Evolutionary conservation across 2,113 vertebrate genomes (phyloP), one percentile per base, ranked within the genome.

Genomic region (Tiliqua scincoides): DNA sequence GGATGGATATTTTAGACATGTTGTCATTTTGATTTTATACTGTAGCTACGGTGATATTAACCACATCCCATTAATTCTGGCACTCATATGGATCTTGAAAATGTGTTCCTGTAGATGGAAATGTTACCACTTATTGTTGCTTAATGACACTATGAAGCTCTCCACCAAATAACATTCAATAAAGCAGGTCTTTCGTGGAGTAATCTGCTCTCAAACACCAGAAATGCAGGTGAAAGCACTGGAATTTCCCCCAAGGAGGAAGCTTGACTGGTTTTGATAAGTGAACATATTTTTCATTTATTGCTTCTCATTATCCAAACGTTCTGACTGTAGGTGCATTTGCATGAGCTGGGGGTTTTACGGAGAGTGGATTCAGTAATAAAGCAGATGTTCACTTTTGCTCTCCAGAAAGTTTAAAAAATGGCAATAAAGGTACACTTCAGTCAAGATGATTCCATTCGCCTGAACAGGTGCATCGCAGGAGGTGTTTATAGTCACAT

Each of bases 301-400:
- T 83, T 88, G 43, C 54, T 93, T 91, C 87, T 91, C 78, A 79
- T 86, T 21, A 12, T 3, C 77, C 61, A 82, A 67, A 72, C 23
- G 37, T 68, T 91, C 84, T 89, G 86, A 79, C 88, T 91, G 32
- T 63, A 35, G 84, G 88, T 83, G 37, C 74, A 70, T 88, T 83
- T 85, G 72, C 80, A 87, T 67, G n/a, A 61, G 3, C 82, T 83
- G 67, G 86, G 75, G 4, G 8, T 89, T 17, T 89, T 91, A 92
- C 75, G 91, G 90, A 87, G 88, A 89, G 85, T 80, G 61, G 86
- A 25, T 86, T 71, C 59, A 74, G 89, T 90, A 90, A 92, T 94
- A 91, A 94, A 95, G 30, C 93, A 96, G 94, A 92, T 96, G 95
- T 93, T 95, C 83, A 37, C 18, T 87, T 85, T 82, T 88, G 91